These are phyloP conservation scores for Epinotia demarniana DNA, from an alignment of 2,888 invertebrate genomes.

Conservation along the genomic window DNA sequence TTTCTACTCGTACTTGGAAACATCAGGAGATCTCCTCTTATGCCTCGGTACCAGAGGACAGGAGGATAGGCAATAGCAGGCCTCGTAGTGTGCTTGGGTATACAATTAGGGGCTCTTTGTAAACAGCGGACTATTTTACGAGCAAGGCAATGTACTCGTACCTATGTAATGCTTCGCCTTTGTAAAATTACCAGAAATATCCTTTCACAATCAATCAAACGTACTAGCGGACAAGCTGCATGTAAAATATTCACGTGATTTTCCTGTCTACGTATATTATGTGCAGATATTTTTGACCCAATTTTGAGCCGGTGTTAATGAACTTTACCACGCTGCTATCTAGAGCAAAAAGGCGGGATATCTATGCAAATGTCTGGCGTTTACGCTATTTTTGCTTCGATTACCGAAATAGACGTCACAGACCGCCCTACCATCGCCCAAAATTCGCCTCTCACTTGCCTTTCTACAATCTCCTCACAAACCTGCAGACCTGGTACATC, in stretches of 20 bases:
- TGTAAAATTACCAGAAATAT: not conserved
- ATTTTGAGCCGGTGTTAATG: conserved; percentile 17
- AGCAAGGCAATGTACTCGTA: not conserved
- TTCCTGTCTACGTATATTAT: conserved; percentile 2
- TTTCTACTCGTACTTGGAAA: too few species aligned
- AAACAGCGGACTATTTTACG: too few species aligned
- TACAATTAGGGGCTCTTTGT: not conserved
- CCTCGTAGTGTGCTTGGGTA: not conserved
- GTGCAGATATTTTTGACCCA: conserved; percentile 27
- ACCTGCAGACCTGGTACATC: conserved; percentile 76
- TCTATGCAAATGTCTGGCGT: not conserved
- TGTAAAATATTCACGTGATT: not conserved
- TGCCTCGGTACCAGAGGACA: too few species aligned
- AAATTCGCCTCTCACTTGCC: conserved; percentile 61
- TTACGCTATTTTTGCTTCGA: conserved; percentile 12
- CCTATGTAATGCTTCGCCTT: not conserved
- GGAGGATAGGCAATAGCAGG: too few species aligned
- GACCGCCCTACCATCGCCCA: conserved; percentile 44
- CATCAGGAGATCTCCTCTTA: too few species aligned
- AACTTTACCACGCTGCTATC: not conserved
- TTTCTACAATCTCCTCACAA: conserved; percentile 71
- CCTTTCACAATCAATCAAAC: not conserved
- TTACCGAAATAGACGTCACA: conserved; percentile 28
- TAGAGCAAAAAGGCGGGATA: not conserved
- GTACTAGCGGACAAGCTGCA: not conserved